These are phyloP conservation scores for Druon quercuslanigerum DNA, from an alignment of 1,140 invertebrate genomes.

Conservation along the genomic window DNA sequence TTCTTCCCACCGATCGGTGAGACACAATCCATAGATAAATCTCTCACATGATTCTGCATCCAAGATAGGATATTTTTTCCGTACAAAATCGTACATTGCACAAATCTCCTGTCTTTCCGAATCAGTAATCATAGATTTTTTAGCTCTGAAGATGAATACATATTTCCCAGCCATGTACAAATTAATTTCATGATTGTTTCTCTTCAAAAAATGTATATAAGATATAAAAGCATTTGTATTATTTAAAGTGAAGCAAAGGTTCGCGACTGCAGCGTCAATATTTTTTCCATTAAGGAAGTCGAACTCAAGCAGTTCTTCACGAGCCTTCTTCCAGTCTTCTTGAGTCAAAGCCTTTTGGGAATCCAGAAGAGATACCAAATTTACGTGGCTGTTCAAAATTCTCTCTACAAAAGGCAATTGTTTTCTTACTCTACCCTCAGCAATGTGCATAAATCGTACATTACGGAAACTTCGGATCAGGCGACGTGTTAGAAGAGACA, in stretches of 20 bases:
- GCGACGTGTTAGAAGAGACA: not conserved
- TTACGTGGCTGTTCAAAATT: not conserved
- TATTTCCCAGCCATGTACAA: conserved; percentile 76
- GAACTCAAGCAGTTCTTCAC: conserved; percentile 32
- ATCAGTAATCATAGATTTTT: conserved; percentile 59
- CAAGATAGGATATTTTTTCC: conserved; percentile 76
- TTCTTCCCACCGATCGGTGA: conserved; percentile 80
- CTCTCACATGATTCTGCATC: conserved; percentile 77
- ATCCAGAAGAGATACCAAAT: not conserved
- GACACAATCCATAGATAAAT: conserved; percentile 78
- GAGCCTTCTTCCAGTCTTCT: conserved; percentile 46
- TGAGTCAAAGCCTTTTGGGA: conserved; percentile 14
- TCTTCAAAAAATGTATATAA: conserved; percentile 77
- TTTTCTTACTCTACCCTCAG: not conserved
- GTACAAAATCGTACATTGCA: conserved; percentile 75
- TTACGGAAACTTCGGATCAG: not conserved
- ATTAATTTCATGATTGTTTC: conserved; percentile 72
- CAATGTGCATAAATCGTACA: not conserved
- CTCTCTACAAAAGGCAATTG: not conserved
- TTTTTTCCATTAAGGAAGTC: conserved; percentile 61
- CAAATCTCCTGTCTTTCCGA: conserved; percentile 77
- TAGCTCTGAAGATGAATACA: conserved; percentile 74
- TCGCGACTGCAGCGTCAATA: conserved; percentile 78
- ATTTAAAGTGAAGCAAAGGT: conserved; percentile 68
- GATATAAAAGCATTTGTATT: conserved; percentile 75